Conservation (phyloP, 2,113 vertebrate genomes). For the Salminus brasiliensis region DNA sequence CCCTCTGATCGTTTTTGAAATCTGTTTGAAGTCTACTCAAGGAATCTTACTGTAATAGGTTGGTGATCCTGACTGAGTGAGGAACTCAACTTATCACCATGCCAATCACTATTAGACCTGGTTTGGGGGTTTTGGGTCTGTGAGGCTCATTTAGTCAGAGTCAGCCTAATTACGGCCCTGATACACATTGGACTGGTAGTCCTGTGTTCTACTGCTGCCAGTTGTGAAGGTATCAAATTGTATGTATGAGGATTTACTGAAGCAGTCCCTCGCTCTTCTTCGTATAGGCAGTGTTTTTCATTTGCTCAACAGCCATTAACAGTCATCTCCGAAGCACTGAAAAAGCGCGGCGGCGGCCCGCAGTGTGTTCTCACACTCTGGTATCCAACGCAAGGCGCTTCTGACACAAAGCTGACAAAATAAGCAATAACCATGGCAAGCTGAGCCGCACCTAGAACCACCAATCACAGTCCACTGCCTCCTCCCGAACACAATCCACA, state of each 20-base stretch:
- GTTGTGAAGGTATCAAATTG: neutral
- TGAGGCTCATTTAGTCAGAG: neutral
- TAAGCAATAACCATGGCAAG: neutral
- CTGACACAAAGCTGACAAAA: neutral
- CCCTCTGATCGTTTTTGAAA: no score
- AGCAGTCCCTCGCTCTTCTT: neutral
- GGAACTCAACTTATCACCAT: no score
- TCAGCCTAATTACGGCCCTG: neutral
- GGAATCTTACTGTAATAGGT: no score
- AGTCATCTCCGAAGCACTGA: neutral
- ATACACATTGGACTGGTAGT: neutral
- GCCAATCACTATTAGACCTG: no score
- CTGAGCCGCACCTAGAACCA: neutral
- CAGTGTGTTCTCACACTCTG: neutral
- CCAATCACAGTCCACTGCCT: slow-evolving; percentile 2
- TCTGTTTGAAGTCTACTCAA: no score
- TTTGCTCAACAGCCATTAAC: neutral
- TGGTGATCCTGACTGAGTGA: no score
- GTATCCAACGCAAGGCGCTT: neutral
- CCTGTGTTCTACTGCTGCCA: neutral
- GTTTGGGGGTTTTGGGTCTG: neutral
- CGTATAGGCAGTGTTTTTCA: neutral
- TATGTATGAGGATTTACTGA: neutral
- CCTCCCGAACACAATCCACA: neutral
- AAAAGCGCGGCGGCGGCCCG: neutral